Base-by-base conservation (phyloP, 2,113 vertebrate genomes). In the Hyaena hyaena region DNA sequence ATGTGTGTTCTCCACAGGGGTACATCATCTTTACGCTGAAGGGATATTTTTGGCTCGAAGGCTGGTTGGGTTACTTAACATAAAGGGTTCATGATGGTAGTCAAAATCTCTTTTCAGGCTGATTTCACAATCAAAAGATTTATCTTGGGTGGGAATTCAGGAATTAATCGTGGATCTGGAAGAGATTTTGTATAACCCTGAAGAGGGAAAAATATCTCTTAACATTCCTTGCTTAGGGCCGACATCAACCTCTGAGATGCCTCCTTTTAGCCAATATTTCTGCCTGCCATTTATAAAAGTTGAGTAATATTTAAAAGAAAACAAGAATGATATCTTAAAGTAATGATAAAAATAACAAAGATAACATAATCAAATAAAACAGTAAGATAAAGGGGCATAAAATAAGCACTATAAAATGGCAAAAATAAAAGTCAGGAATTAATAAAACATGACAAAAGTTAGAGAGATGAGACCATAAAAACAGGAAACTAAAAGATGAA, bases 351-450 rank as follows among this genome's bases (percentile, higher is more conserved):
- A 89, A 86, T 81, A 91, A 86, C 53, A 50, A 82, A 93, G 28
- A 77, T 93, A 90, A 77, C 15, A 48, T 83, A 66, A 87, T 66
- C 58, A 93, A 92, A 76, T 73, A 39, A 94, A 86, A 71, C 28
- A 82, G 73, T 71, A 77, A 86, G 77, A 87, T 96, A 93, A 96
- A 94, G 50, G 84, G 31, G 4, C 73, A 71, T 69, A 80, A 97
- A 77, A 79, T 71, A 92, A 88, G 14, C 45, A 86, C 26, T 63
- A 55, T 68, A 82, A 97, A 93, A 50, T 76, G 68, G 24, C 14
- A 77, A 96, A 92, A 91, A 68, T 84, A 71, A 90, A 97, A 95
- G 33, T 35, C 82, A 88, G 90, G 66, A 85, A 90, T 89, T 80
- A 74, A 61, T 45, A 53, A 88, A 66, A 91, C 58, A 39, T 31